Conservation (phyloP, 2,888 invertebrate genomes). For the Orthonychiurus folsomi region DNA sequence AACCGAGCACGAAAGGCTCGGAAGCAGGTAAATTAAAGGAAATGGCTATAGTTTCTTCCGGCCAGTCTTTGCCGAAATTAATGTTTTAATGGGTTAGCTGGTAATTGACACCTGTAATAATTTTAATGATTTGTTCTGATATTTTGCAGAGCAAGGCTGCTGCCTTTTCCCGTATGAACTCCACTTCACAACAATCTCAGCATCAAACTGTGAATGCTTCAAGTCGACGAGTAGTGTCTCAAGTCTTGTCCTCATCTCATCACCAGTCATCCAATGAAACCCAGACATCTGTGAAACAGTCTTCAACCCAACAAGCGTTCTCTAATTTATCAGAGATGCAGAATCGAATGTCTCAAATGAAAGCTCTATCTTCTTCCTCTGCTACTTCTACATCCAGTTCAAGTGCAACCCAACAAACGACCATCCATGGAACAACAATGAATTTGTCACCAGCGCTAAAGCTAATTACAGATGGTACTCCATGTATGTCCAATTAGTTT, state of each 20-base stretch:
- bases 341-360: conserved; percentile 79
- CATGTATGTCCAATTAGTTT: no score
- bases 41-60: not conserved
- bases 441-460: conserved; percentile 2
- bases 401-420: conserved; percentile 12
- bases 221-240: conserved; percentile 25
- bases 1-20: not conserved
- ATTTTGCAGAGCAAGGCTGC: conserved; percentile 34
- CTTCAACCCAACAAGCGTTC: conserved; percentile 46
- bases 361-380: conserved; percentile 52
- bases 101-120: not conserved
- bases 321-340: conserved; percentile 69
- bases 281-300: conserved; percentile 27
- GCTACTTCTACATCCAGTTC: conserved; percentile 35
- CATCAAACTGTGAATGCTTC: conserved; percentile 37
- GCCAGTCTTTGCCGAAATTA: not conserved
- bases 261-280: conserved; percentile 32
- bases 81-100: not conserved
- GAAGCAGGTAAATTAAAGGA: not conserved
- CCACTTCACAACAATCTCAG: conserved; percentile 27
- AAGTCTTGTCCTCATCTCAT: conserved; percentile 18
- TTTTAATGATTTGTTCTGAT: not conserved
- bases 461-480: not conserved
- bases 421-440: conserved; percentile 17
- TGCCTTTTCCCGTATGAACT: conserved; percentile 36